phyloP scores from a whole-genome alignment of 37 sponge, comb jelly and placozoan species.

The Theonella swinhoei region DNA sequence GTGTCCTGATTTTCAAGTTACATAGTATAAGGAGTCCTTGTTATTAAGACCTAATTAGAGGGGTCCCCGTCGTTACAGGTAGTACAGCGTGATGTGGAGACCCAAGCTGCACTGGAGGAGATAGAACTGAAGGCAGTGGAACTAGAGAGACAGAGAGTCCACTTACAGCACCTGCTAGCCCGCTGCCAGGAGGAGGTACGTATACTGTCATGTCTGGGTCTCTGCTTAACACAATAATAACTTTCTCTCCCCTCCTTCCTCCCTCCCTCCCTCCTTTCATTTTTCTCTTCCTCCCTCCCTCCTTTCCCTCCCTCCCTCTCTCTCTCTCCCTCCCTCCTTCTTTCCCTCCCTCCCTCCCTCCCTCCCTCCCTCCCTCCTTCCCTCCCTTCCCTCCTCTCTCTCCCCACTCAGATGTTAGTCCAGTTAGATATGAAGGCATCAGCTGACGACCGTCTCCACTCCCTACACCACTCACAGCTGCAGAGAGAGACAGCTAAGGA shows the following conservation, averaged over 20 bases:
- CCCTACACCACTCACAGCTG: slow-evolving; percentile 25
- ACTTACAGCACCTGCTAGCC: slow-evolving; percentile 76
- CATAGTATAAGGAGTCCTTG: too few species aligned
- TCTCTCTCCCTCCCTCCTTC: neutral
- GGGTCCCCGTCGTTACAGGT: slow-evolving; percentile 3
- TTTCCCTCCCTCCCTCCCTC: slow-evolving; percentile 1
- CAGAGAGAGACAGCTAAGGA: slow-evolving; percentile 37
- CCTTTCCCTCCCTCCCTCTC: neutral
- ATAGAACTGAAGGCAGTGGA: slow-evolving; percentile 82
- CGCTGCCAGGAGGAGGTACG: slow-evolving; percentile 56
- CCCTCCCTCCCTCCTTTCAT: neutral
- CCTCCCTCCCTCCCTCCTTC: slow-evolving; percentile 15
- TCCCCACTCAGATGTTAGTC: slow-evolving; percentile 28
- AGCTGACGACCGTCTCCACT: slow-evolving; percentile 16
- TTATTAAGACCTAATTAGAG: too few species aligned
- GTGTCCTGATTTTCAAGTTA: too few species aligned
- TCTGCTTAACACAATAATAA: neutral
- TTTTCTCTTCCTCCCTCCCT: neutral
- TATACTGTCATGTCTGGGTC: neutral
- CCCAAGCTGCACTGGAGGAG: slow-evolving; percentile 78
- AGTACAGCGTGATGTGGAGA: slow-evolving; percentile 76
- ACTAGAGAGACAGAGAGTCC: slow-evolving; percentile 81
- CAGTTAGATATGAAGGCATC: slow-evolving; percentile 19
- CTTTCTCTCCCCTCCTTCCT: neutral
- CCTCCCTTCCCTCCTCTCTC: neutral